Percentiles rank a stretch among this genome's conserved stretches.
Conservation (phyloP, 2,797 vertebrate genomes). For the Lepus oiostolus region DNA sequence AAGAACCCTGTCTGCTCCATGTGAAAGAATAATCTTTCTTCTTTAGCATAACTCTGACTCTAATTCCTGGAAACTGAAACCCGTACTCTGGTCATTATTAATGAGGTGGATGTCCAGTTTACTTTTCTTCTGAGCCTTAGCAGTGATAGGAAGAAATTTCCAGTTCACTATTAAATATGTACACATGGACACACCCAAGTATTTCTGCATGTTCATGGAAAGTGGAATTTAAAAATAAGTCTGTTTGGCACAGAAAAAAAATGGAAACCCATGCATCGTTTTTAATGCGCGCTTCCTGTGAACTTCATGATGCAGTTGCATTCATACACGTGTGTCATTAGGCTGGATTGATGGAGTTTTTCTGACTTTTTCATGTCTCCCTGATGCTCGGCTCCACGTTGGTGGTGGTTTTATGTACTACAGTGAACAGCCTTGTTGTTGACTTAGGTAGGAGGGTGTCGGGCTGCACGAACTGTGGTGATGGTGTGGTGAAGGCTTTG, state of each 20-base stretch:
- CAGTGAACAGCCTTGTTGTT: neutral
- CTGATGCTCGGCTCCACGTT: neutral
- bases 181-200: neutral
- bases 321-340: neutral
- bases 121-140: conserved; percentile 37
- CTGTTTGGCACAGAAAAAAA: no score
- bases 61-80: conserved; percentile 42
- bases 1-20: neutral
- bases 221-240: no score
- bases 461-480: neutral
- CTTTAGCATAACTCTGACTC: conserved; percentile 32
- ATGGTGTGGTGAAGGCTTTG: neutral
- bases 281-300: no score
- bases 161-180: neutral
- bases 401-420: neutral
- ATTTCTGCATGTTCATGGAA: no score
- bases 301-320: no score
- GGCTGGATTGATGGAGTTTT: neutral
- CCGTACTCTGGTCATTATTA: neutral
- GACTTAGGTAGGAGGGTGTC: neutral
- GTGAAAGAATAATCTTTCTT: conserved; percentile 7
- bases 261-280: no score
- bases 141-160: neutral
- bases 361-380: neutral
- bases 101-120: neutral